Conservation (phyloP, 2,113 vertebrate species). For the Labeo catla region DNA sequence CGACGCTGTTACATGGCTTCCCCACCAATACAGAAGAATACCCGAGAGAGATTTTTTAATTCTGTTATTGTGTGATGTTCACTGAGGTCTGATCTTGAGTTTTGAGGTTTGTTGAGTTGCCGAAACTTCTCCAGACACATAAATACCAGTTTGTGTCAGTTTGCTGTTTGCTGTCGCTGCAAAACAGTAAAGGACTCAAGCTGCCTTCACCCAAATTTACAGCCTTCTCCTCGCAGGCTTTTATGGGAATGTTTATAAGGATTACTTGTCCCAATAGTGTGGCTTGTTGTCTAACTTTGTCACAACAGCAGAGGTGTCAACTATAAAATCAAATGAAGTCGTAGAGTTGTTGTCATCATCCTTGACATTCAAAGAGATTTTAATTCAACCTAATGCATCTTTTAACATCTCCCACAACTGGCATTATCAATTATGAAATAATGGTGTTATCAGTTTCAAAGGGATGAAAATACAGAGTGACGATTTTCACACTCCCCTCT, state of each 20-base stretch:
- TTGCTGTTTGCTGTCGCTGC: slow-evolving; percentile 16
- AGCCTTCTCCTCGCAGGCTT: slow-evolving; percentile 26
- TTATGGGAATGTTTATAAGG: slow-evolving; percentile 28
- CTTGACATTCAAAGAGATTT: slow-evolving; percentile 28
- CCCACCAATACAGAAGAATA: not conserved
- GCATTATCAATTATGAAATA: slow-evolving; percentile 45
- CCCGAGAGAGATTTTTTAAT: not conserved
- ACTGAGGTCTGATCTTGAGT: not conserved
- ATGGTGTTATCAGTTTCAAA: slow-evolving; percentile 31
- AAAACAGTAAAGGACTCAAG: slow-evolving; percentile 17
- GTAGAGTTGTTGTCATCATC: slow-evolving; percentile 16
- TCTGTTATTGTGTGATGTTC: not conserved
- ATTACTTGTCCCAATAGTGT: slow-evolving; percentile 10
- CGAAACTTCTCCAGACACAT: slow-evolving; percentile 8
- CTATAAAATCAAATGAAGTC: not conserved
- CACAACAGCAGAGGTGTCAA: slow-evolving; percentile 4
- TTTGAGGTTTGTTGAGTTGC: not conserved
- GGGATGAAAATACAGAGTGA: slow-evolving; percentile 13
- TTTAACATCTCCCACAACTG: slow-evolving; percentile 17
- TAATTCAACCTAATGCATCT: slow-evolving; percentile 35
- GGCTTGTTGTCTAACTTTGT: slow-evolving; percentile 26
- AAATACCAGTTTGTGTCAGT: slow-evolving; percentile 24
- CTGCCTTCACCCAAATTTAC: slow-evolving; percentile 33
- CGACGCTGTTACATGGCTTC: not conserved
- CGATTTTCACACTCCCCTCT: slow-evolving; percentile 18